phyloP scores from a whole-genome alignment of 2,888 invertebrate genomes.

The Abscondita cerata region DNA sequence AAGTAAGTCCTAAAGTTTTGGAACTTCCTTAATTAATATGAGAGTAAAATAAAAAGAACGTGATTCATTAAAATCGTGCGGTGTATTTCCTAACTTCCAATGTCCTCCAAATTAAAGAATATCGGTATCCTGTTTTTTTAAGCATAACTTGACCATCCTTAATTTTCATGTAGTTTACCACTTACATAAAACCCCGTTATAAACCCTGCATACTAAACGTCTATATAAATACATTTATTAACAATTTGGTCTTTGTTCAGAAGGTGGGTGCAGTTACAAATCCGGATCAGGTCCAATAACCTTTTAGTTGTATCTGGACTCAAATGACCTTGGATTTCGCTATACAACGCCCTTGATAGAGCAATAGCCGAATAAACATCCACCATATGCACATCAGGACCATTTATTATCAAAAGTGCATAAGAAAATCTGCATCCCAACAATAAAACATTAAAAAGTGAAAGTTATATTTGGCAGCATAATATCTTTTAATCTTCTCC shows the following conservation, averaged over 20 bases:
- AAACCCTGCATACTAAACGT: constrained; percentile 11
- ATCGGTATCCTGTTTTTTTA: background rate
- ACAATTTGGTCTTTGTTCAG: background rate
- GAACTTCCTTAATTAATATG: too few species aligned
- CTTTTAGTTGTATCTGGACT: constrained; percentile 37
- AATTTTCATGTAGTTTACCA: background rate
- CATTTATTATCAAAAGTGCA: constrained; percentile 25
- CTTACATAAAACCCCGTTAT: constrained; percentile 16
- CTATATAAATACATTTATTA: constrained; percentile 3
- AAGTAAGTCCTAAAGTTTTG: too few species aligned
- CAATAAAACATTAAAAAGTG: constrained; percentile 2
- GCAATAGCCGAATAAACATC: constrained; percentile 38
- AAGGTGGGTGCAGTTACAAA: constrained; percentile 26
- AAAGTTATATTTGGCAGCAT: constrained; percentile 3
- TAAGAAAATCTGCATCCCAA: too few species aligned
- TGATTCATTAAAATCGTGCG: too few species aligned
- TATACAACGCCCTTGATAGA: constrained; percentile 40
- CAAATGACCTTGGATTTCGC: constrained; percentile 36
- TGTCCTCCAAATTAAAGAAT: too few species aligned
- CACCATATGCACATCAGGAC: constrained; percentile 34
- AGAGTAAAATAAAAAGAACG: too few species aligned
- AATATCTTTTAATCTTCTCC: constrained; percentile 7
- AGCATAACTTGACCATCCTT: constrained; percentile 10
- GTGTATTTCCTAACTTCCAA: too few species aligned
- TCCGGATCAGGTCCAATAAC: constrained; percentile 41